Evolutionary conservation across 2,113 vertebrate genomes (phyloP).

Genomic region (Epinephelus cyanopodus): DNA sequence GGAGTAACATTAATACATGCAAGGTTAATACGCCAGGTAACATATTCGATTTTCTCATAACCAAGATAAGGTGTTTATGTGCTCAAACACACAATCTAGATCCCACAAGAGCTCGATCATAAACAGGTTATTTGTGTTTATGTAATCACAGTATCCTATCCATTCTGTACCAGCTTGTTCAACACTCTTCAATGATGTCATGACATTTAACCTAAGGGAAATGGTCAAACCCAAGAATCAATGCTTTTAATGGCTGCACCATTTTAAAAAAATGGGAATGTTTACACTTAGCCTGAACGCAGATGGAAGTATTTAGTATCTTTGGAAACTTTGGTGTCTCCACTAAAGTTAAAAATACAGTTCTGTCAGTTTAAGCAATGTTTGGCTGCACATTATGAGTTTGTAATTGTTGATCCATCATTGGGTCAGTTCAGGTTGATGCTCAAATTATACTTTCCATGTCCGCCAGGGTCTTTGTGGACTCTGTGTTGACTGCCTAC

Average conservation of each 20-base stretch:
- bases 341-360: background rate
- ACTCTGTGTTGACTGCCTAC: background rate
- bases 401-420: background rate
- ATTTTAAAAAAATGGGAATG: background rate
- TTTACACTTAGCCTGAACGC: background rate
- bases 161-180: background rate
- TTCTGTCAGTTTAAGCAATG: background rate
- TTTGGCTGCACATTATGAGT: background rate
- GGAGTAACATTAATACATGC: too few species aligned
- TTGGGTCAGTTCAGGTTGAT: background rate
- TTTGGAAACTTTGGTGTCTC: background rate
- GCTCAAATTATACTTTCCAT: background rate
- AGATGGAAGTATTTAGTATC: background rate
- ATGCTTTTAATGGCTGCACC: background rate
- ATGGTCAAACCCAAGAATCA: background rate
- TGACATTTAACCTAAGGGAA: background rate
- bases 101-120: too few species aligned
- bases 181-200: background rate
- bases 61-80: too few species aligned
- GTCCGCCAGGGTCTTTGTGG: background rate
- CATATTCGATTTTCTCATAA: too few species aligned
- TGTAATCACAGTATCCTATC: background rate
- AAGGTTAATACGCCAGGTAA: too few species aligned
- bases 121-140: too few species aligned
- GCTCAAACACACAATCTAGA: too few species aligned